These are phyloP conservation scores for Caenorhabditis sinica DNA, from an alignment of 2,888 invertebrate genomes.

Conservation along the genomic window DNA sequence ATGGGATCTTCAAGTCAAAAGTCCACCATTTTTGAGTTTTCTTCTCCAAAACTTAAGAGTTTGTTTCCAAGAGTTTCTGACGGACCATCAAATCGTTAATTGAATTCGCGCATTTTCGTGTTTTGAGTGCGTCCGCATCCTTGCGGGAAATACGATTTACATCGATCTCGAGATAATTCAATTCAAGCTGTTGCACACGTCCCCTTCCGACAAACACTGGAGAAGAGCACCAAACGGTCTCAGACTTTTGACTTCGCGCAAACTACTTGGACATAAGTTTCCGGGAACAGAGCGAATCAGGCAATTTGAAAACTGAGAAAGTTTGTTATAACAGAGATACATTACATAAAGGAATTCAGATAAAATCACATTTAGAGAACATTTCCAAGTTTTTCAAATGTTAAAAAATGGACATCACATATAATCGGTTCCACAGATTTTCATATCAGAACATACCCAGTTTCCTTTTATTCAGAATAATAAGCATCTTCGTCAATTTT, in stretches of 20 bases:
- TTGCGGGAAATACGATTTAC: constrained; percentile 68
- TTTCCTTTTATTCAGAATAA: not conserved
- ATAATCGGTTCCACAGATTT: no score
- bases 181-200: constrained; percentile 68
- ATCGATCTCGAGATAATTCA: constrained; percentile 69
- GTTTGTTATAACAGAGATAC: no score
- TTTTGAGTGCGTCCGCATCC: constrained; percentile 64
- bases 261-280: not conserved
- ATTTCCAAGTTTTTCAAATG: no score
- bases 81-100: constrained; percentile 64
- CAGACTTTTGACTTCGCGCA: constrained; percentile 34
- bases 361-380: no score
- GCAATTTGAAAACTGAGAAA: no score
- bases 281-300: not conserved
- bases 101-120: constrained; percentile 65
- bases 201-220: constrained; percentile 62
- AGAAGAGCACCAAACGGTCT: constrained; percentile 47
- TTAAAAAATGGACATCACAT: no score
- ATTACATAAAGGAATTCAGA: no score
- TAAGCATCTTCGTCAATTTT: not conserved
- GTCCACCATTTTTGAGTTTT: no score
- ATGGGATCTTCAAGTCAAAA: no score
- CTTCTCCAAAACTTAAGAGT: constrained; percentile 3
- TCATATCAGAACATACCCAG: not conserved
- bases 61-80: constrained; percentile 41